Base-by-base conservation (phyloP, 2,797 vertebrate genomes). In the Sorex maritimensis region DNA sequence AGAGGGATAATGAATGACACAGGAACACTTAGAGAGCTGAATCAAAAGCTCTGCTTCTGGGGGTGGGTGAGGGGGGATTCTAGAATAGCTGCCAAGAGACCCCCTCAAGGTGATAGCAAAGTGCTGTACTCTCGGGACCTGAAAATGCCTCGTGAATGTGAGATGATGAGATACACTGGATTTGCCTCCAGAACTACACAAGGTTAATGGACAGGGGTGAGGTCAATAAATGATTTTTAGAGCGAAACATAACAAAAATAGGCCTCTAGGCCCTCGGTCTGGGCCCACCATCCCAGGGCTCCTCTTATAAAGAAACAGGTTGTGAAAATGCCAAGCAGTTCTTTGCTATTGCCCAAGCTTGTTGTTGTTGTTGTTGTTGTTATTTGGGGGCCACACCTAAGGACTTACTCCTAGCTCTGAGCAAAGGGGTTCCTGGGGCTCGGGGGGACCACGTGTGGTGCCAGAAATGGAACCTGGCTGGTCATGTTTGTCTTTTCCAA, bases 31-130 rank as follows among this genome's bases (percentile, higher is more conserved):
- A 80, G 63, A 65, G 30, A 94, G 67, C 52, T 41, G 67, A 90
- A 58, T 13, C 0, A 78, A 85, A 88, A 63, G 58, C 87, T 88
- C 72, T 93, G 83, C 88, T 82, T 44, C 30, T 92, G 30, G 49
- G 38, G 44, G 7, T 3, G 41, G 34, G 34, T 34, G 65, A 1
- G 3, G 2, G 23, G 46, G 49, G 52, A 74, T 61, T 81, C 72
- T 81, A 93, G 77, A 94, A 94, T 44, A 90, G 93, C 93, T 75
- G 74, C 79, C 84, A 93, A 95, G 82, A 93, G 73, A 81, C 82
- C 86, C 86, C 86, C 84, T 68, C 81, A 55, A 92, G 91, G 71
- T 92, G 74, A 34, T 71, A 68, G 77, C 68, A 49, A 55, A 96
- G 80, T 46, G 77, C 90, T 75, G 49, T 69, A 73, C 82, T 71